These are phyloP conservation scores for Coelogynopora nodosa DNA, from an alignment of 2,888 invertebrate species.

Conservation along the genomic window DNA sequence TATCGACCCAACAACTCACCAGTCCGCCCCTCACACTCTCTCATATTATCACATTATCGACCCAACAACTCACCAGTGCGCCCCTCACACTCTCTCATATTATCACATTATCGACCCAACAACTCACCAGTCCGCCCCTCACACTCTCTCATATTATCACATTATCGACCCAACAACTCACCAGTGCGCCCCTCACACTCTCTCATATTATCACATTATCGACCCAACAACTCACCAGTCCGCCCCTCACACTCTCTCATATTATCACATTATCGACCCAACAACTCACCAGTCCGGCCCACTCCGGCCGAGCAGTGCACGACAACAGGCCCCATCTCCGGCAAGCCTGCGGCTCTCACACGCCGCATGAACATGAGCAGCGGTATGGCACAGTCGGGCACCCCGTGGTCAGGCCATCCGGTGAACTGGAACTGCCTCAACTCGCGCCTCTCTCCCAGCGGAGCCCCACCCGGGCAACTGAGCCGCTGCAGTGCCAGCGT, in stretches of 20 bases:
- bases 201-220: too few species aligned
- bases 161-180: too few species aligned
- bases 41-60: too few species aligned
- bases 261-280: too few species aligned
- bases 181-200: too few species aligned
- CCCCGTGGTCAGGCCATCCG: constrained; percentile 98
- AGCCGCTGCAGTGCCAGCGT: constrained; percentile 68
- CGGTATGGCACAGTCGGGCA: constrained; percentile 96
- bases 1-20: too few species aligned
- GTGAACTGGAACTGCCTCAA: constrained; percentile 96
- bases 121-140: too few species aligned
- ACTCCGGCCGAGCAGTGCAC: constrained; percentile 87
- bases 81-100: too few species aligned
- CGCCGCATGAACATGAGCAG: constrained; percentile 92
- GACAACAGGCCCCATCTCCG: constrained; percentile 86
- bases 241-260: background rate
- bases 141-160: too few species aligned
- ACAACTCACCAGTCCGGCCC: constrained; percentile 74
- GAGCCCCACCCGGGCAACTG: constrained; percentile 19
- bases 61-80: too few species aligned
- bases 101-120: too few species aligned
- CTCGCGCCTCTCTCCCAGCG: constrained; percentile 70
- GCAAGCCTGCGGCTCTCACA: constrained; percentile 72
- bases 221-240: background rate
- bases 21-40: too few species aligned